Evolutionary conservation across 1,140 invertebrate genomes (phyloP).

Genomic region (Bactericera cockerelli): DNA sequence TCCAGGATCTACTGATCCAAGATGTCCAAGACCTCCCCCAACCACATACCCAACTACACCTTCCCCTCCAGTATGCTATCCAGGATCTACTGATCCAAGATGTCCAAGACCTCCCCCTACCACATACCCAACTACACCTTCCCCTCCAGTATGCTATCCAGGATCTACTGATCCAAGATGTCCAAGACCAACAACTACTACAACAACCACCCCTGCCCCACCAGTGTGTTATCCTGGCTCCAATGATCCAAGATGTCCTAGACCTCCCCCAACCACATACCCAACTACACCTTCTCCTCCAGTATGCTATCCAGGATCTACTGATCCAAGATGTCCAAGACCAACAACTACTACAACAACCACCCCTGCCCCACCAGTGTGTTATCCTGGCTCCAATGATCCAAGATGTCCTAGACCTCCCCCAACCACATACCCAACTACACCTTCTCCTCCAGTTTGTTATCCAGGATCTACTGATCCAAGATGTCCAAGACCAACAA

Average conservation of each 20-base stretch:
- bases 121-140: conserved; percentile 26
- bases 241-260: conserved; percentile 23
- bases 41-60: conserved; percentile 23
- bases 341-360: conserved; percentile 16
- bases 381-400: conserved; percentile 33
- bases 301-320: conserved; percentile 26
- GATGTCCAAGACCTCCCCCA: conserved; percentile 20
- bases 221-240: conserved; percentile 23
- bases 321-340: conserved; percentile 25
- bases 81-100: conserved; percentile 29
- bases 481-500: conserved; percentile 18
- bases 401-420: conserved; percentile 30
- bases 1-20: conserved; percentile 16
- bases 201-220: conserved; percentile 23
- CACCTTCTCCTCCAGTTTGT: conserved; percentile 16
- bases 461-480: conserved; percentile 24
- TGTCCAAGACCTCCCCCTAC: conserved; percentile 23
- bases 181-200: conserved; percentile 24
- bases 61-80: conserved; percentile 19
- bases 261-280: conserved; percentile 16
- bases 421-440: conserved; percentile 19
- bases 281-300: conserved; percentile 19
- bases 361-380: conserved; percentile 22
- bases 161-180: conserved; percentile 24
- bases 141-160: conserved; percentile 21